Base-by-base conservation (phyloP, 2,113 vertebrate genomes). In the Sinocyclocheilus maitianheensis region DNA sequence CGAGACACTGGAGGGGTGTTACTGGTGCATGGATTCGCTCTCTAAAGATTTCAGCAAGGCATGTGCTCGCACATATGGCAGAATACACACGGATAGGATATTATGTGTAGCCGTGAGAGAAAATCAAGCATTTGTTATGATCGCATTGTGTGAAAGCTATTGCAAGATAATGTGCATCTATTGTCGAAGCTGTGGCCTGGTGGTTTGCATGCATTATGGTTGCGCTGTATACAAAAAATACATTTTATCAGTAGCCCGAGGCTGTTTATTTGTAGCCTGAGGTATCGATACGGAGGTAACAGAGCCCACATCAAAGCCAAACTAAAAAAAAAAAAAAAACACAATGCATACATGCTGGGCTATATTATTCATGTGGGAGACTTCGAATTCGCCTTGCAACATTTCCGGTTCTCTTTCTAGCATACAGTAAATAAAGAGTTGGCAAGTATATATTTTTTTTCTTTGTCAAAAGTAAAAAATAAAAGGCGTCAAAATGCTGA, bases 1-100 rank as follows among this genome's bases (percentile, higher is more conserved):
- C 1, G 24, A 76, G 75, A 77, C 24, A 14, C 53, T 63, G 11
- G 69, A 26, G 26, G 77, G 77, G 75, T 37, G 75, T 20, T 84
- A 37, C 18, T 55, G 30, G 63, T 80, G 77, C 46, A 79, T 85
- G 84, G 22, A 58, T 55, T 43, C 55, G 0, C n/a, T 80, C 37
- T 77, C 76, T 80, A 71, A n/a, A 72, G 77, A 63, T 76, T 53
- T 76, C 37, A 81, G 37, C 7, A 16, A 72, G 53, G 63, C 65
- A 60, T 79, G 55, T 62, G 69, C 78, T 63, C 58, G 30, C 10
- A 53, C 69, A 76, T 63, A 63, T 46, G 71, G 79, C 71, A 65
- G 37, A 81, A 86, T 81, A 46, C 55, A 86, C 62, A 83, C 11
- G 0, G 14, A 53, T 13, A 53, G 63, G 16, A 53, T 65, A n/a